These are phyloP conservation scores for Chionis minor DNA, from an alignment of 2,113 vertebrate species.

Conservation along the genomic window DNA sequence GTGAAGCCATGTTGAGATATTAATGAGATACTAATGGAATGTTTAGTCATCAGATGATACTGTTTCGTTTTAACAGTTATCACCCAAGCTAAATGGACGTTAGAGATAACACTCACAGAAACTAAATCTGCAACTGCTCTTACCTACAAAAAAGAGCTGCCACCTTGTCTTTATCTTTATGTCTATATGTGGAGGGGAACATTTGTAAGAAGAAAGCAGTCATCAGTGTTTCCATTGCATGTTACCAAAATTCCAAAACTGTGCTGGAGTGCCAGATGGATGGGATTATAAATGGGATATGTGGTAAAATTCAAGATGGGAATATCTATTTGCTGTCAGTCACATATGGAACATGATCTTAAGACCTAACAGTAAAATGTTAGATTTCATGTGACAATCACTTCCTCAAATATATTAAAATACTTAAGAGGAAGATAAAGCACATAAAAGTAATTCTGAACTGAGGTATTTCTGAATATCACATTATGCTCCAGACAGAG, in stretches of 20 bases:
- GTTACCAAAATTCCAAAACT: neutral
- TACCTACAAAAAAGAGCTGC: neutral
- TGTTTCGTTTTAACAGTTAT: neutral
- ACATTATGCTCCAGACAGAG: neutral
- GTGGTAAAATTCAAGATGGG: neutral
- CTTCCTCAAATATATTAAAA: neutral
- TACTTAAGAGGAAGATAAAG: neutral
- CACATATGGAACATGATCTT: neutral
- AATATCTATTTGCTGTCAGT: neutral
- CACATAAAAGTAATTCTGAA: neutral
- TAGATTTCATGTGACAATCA: neutral
- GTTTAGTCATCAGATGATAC: neutral
- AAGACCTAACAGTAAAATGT: neutral
- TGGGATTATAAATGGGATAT: neutral
- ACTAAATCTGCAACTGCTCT: neutral
- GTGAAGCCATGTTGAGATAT: too few species aligned
- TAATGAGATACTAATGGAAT: neutral
- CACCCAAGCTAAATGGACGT: neutral
- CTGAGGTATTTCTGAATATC: neutral
- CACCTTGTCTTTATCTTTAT: neutral
- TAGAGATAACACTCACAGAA: neutral
- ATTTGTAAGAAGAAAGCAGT: neutral
- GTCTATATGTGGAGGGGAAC: neutral
- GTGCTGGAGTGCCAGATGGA: neutral
- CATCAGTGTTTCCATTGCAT: accelerated